Conservation (phyloP, 1,140 invertebrate species). For the Leguminivora glycinivorella region DNA sequence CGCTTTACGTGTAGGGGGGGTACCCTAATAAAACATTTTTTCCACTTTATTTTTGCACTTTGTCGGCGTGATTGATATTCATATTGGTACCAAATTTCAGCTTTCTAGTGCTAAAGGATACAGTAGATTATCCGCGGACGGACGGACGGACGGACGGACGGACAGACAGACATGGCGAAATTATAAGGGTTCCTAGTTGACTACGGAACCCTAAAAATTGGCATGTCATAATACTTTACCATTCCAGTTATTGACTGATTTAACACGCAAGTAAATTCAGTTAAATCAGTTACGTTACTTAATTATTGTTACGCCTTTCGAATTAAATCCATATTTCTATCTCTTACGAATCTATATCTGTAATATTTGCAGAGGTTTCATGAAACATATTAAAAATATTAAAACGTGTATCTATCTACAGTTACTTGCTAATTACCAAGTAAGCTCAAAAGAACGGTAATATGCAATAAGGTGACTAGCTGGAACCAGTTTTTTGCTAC, state of each 20-base stretch:
- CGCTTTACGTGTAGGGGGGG: too few species aligned
- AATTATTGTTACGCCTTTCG: not conserved
- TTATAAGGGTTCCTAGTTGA: not conserved
- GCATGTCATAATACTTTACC: not conserved
- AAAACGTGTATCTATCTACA: constrained; percentile 21
- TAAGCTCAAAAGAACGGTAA: constrained; percentile 25
- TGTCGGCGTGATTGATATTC: too few species aligned
- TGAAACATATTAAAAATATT: constrained; percentile 4
- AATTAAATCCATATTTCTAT: not conserved
- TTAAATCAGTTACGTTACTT: not conserved
- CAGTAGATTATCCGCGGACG: too few species aligned
- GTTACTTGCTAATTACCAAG: constrained; percentile 22
- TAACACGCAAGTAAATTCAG: not conserved
- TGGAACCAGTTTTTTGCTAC: constrained; percentile 18
- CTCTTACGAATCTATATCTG: not conserved
- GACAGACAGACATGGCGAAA: too few species aligned
- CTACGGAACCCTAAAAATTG: too few species aligned
- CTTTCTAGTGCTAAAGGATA: too few species aligned
- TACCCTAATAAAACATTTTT: too few species aligned
- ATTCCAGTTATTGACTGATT: not conserved
- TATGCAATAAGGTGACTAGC: constrained; percentile 19
- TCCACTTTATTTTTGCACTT: too few species aligned
- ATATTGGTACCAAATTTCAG: too few species aligned
- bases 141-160: too few species aligned
- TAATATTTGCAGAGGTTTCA: not conserved